A percentile compares a stretch with the other conserved stretches of the same genome.
phyloP scores from a whole-genome alignment of 2,888 invertebrate species.

The Branchipolynoe longqiensis region DNA sequence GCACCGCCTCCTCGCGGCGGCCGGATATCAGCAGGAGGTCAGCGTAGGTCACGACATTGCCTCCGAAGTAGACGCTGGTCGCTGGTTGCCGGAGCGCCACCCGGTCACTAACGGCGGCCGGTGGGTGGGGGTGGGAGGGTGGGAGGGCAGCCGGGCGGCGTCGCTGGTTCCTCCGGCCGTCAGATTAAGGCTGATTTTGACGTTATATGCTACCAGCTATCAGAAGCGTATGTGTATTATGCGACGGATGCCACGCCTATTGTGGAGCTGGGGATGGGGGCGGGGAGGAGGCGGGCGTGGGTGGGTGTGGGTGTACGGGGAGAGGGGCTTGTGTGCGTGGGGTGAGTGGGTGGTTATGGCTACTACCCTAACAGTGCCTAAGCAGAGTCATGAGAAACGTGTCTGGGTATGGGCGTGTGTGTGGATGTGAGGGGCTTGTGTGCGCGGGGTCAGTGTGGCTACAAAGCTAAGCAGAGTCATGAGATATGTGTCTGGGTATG shows the following conservation, averaged over 20 bases:
- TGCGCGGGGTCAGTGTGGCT: too few species aligned
- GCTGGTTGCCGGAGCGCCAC: not conserved
- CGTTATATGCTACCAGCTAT: not conserved
- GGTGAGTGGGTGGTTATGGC: too few species aligned
- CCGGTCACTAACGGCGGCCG: not conserved
- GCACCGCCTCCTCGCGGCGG: not conserved
- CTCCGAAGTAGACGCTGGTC: constrained; percentile 38
- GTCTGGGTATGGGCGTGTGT: too few species aligned
- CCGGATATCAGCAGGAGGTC: constrained; percentile 26
- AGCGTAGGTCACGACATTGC: constrained; percentile 1
- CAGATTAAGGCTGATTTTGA: constrained; percentile 45
- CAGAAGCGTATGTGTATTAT: not conserved
- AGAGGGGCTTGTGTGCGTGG: too few species aligned
- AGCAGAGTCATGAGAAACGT: too few species aligned
- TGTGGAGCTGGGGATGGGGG: not conserved
- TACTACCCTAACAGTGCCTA: too few species aligned
- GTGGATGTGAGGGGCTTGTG: too few species aligned
- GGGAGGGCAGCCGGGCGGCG: too few species aligned
- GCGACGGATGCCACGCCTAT: not conserved
- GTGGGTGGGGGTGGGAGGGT: not conserved
- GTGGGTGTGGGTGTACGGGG: not conserved
- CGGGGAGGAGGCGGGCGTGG: not conserved
- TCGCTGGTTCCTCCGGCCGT: too few species aligned
- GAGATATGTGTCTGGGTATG: too few species aligned
- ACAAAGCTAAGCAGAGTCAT: too few species aligned